Percentiles rank a stretch among this genome's conserved stretches.
Evolutionary conservation across 2,797 vertebrate genomes (phyloP).

Genomic region (Chanos chanos): DNA sequence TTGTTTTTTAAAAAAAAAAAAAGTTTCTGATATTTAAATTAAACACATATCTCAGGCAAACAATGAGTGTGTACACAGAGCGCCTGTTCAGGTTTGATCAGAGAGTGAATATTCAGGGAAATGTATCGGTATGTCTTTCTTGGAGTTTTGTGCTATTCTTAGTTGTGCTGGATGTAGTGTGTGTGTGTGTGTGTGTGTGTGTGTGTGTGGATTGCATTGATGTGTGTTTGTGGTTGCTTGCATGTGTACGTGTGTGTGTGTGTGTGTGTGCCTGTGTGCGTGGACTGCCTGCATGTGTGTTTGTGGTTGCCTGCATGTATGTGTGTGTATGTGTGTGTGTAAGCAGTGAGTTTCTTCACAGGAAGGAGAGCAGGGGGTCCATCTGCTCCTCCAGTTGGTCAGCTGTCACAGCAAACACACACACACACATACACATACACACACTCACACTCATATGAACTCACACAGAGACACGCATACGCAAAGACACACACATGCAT

Average conservation of each 20-base stretch:
- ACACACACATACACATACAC: neutral
- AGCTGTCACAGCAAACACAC: slow-evolving; percentile 34
- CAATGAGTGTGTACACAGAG: slow-evolving; percentile 13
- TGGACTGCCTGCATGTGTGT: neutral
- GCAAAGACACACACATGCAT: slow-evolving; percentile 28
- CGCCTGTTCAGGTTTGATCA: slow-evolving; percentile 19
- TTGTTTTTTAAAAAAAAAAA: too few relatives aligned
- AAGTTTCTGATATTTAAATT: too few relatives aligned
- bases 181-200: neutral
- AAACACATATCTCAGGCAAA: too few relatives aligned
- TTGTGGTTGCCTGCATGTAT: too few relatives aligned
- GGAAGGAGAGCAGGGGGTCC: slow-evolving; percentile 44
- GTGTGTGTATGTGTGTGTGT: slow-evolving; percentile 13
- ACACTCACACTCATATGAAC: slow-evolving; percentile 2
- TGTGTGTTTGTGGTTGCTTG: too few relatives aligned
- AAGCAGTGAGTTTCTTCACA: slow-evolving; percentile 36
- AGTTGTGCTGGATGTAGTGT: neutral
- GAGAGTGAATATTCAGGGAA: slow-evolving; percentile 30
- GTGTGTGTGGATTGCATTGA: too few relatives aligned
- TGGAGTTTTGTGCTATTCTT: slow-evolving; percentile 21
- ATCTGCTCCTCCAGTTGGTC: slow-evolving; percentile 51
- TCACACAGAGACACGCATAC: neutral
- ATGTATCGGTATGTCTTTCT: slow-evolving; percentile 21
- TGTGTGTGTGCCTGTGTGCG: too few relatives aligned
- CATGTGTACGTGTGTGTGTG: too few relatives aligned